Evolutionary conservation across 2,888 invertebrate genomes (phyloP), one percentile per base, ranked within the genome.

Genomic region (Mantis religiosa): DNA sequence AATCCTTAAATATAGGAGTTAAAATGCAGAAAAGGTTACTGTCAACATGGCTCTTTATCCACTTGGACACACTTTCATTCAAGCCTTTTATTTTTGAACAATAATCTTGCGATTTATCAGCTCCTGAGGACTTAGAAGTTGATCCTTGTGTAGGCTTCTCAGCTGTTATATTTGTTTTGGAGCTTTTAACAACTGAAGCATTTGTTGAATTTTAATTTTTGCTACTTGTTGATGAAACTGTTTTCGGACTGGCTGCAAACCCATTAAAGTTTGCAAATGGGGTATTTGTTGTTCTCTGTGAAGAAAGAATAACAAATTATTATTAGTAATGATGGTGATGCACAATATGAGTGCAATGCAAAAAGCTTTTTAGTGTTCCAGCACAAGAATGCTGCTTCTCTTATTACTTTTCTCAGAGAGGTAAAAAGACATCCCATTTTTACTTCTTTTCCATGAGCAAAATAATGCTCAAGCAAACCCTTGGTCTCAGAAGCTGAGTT

Each of bases 1-100:
- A 98, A 93, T 97, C 97, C 91, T 95, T 95, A 93, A 98, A 98
- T 92, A 98, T 96, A 41, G 98, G 98, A 30, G 97, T 96, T 81
- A 99, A 94, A 92, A 98, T 96, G 92, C 98, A 97, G 89, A 96
- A 95, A 0, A 98, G 97, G 93, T 97, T 97, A 91, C 96, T 95
- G 91, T 97, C 96, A 8, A 98, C 96, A 93, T 98, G 97, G 90
- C 95, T 95, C 91, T 96, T 96, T 84, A 98, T 97, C 98, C 98
- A 98, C 88, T 96, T 95, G 20, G 96, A 94, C 0, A 98, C 96
- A 91, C 96, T 96, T 92, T 96, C 95, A 93, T 98, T 98, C 34
- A 98, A 94, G 14, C 95, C 96, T 93, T 96, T 97, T 87, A 98
- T 93, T 93, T 96, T 96, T 1, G 95, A 94, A 91, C 95, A 96